phyloP scores from a whole-genome alignment of 2,797 vertebrate species.

The Tenualosa ilisha region DNA sequence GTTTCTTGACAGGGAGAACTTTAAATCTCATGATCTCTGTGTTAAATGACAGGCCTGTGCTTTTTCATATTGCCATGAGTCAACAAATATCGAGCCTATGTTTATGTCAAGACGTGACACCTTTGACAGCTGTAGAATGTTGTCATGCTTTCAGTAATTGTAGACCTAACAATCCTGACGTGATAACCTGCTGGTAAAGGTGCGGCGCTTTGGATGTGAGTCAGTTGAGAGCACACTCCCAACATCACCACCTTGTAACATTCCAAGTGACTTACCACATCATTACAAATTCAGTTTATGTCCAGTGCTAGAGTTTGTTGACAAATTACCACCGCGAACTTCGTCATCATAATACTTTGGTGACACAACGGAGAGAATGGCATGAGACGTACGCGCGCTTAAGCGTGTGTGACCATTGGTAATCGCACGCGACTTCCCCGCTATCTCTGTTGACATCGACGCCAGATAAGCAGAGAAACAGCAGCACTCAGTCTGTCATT shows the following conservation, averaged over 20 bases:
- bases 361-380: conserved; percentile 28
- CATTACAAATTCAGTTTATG: conserved; percentile 6
- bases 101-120: not conserved
- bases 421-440: not conserved
- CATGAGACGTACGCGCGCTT: conserved; percentile 21
- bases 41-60: not conserved
- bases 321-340: not conserved
- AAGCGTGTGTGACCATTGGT: not conserved
- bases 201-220: not conserved
- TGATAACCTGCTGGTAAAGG: not conserved
- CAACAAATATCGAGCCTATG: not conserved
- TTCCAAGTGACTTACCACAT: conserved; percentile 18
- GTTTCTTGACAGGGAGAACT: not conserved
- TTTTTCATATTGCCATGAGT: not conserved
- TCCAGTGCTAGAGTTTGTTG: conserved; percentile 5
- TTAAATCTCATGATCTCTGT: not conserved
- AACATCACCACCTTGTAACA: not conserved
- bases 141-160: not conserved
- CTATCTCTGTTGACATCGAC: conserved; percentile 19
- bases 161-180: not conserved
- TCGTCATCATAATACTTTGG: conserved; percentile 38
- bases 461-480: not conserved
- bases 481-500: not conserved
- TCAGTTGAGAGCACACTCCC: conserved; percentile 7
- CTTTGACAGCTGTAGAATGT: not conserved